Evolutionary conservation across 2,113 vertebrate genomes (phyloP), one percentile per base, ranked within the genome.

Genomic region (Falco punctatus): DNA sequence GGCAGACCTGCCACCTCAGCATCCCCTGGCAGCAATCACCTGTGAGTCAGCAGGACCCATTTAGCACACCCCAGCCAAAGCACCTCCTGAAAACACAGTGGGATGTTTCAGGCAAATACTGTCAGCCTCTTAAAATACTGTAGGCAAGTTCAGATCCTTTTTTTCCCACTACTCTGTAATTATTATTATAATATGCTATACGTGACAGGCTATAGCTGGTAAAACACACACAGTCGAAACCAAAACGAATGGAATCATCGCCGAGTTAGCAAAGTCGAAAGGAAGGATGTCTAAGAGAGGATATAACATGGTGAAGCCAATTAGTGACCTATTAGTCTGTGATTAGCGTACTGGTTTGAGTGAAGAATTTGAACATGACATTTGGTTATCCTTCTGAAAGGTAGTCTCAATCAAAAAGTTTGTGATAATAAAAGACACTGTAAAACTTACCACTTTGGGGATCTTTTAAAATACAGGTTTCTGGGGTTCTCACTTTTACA

Each of bases 21-120:
- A 92, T 84, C 88, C 73, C 46, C 88, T 83, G 52, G 72, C 82
- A 92, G 33, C 15, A 91, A 79, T 49, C 77, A 64, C 66, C 88
- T 1, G 24, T 89, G 92, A 97, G 80, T 96, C 95, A 96, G 92
- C 88, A 67, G 77, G 84, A 95, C 49, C 79, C 88, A 81, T 81
- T 93, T 84, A 94, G 69, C 88, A 42, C 75, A 88, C 67, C 79
- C 69, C 81, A 93, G 79, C 10, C 4, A 3, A 88, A 83, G 77
- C 61, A 86, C 22, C 80, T 91, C 83, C 54, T 75, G 81, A 82
- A 95, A 97, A 97, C 79, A 94, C 7, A 44, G 92, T 95, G 86
- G 83, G 91, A 92, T 92, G 86, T 94, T 92, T 69, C 83, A 96
- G 81, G 77, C 73, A 95, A 91, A 92, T 88, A 91, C 69, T 92